phyloP scores from a whole-genome alignment of 92 coral and sea anemone genomes.

The Porites cylindrica region DNA sequence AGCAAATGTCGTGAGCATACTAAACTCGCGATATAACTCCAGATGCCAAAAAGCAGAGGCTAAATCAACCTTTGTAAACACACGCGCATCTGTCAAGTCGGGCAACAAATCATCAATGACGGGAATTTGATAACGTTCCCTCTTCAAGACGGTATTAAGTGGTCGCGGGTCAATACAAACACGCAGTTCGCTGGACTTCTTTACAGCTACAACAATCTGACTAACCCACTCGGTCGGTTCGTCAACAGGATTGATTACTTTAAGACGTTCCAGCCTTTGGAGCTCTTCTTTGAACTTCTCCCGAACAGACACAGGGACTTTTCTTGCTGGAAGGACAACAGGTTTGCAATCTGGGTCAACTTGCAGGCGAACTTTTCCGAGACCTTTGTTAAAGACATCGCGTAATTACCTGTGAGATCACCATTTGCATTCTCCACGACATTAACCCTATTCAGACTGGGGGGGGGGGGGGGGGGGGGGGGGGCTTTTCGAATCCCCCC shows the following conservation, averaged over 20 bases:
- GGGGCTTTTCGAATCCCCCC: no score
- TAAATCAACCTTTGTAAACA: constrained; percentile 1
- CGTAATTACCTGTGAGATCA: constrained; percentile 34
- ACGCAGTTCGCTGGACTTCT: no score
- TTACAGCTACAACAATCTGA: no score
- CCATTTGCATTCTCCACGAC: constrained; percentile 23
- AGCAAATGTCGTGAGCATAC: no score
- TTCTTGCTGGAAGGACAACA: constrained; percentile 41
- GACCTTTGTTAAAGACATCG: constrained; percentile 38
- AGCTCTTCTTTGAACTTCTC: constrained; percentile 42
- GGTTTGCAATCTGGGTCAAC: constrained; percentile 28
- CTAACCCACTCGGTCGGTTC: no score
- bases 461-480: no score
- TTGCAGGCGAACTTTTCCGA: constrained; percentile 55
- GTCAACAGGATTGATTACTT: no score
- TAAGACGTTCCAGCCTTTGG: constrained; percentile 20
- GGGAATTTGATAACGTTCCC: no score
- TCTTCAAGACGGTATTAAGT: no score
- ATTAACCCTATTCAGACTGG: background rate
- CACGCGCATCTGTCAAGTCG: constrained; percentile 25
- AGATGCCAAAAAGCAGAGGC: constrained; percentile 41
- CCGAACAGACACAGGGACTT: constrained; percentile 43
- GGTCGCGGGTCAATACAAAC: no score
- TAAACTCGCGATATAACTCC: background rate
- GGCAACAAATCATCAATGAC: no score